These are phyloP conservation scores for Eulimnadia texana DNA, from an alignment of 1,140 invertebrate species.

Conservation along the genomic window DNA sequence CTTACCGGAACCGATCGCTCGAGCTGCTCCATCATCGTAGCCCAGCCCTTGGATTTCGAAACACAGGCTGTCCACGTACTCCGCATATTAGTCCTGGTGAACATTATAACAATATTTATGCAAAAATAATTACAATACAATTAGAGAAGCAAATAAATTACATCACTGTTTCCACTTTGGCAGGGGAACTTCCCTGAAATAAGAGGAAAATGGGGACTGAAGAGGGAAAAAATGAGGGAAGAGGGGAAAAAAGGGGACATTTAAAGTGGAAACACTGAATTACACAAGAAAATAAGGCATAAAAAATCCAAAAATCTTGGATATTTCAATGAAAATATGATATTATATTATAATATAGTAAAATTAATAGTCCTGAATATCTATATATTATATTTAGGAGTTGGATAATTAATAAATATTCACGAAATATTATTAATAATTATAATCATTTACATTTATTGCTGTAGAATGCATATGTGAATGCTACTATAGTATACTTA, in stretches of 20 bases:
- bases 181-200: too few relatives aligned
- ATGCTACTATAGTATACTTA: too few relatives aligned
- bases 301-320: too few relatives aligned
- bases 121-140: background rate
- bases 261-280: too few relatives aligned
- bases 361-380: too few relatives aligned
- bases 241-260: too few relatives aligned
- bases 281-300: background rate
- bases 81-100: constrained; percentile 64
- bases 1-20: constrained; percentile 53
- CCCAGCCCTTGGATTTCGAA: constrained; percentile 65
- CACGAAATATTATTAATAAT: background rate
- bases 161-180: too few relatives aligned
- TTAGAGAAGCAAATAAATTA: too few relatives aligned
- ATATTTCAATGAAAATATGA: too few relatives aligned
- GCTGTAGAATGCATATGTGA: constrained; percentile 63
- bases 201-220: too few relatives aligned
- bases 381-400: background rate
- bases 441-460: background rate
- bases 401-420: background rate
- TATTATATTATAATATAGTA: too few relatives aligned
- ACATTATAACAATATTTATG: constrained; percentile 22
- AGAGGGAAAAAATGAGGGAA: too few relatives aligned
- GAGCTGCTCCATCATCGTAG: constrained; percentile 55
- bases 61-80: constrained; percentile 67